A percentile compares a stretch with the other conserved stretches of the same genome.
These are phyloP conservation scores for Tachyglossus aculeatus DNA, from an alignment of 2,797 vertebrate genomes.

Conservation along the genomic window DNA sequence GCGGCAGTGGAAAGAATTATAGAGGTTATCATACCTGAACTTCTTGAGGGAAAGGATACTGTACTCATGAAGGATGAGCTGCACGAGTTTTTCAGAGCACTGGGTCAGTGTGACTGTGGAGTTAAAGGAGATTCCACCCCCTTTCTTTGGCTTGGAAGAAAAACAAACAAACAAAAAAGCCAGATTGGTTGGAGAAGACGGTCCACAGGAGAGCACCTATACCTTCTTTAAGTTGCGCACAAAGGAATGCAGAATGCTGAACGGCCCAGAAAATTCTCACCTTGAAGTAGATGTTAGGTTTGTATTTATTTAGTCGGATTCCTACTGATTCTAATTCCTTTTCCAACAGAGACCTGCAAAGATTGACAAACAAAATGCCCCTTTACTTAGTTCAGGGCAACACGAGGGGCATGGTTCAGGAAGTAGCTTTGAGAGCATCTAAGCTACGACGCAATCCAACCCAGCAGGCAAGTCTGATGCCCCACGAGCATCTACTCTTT, in stretches of 20 bases:
- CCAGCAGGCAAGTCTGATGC: too few species aligned
- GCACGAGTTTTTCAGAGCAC: conserved; percentile 96
- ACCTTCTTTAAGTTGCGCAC: not conserved
- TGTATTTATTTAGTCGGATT: conserved; percentile 93
- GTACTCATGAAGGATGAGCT: conserved; percentile 97
- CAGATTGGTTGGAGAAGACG: not conserved
- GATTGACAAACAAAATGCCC: not conserved
- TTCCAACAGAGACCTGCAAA: conserved; percentile 86
- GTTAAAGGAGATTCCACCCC: conserved; percentile 96
- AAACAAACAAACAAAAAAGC: not conserved
- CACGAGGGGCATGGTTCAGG: not conserved
- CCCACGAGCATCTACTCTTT: too few species aligned
- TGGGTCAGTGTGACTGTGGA: conserved; percentile 93
- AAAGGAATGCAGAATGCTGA: not conserved
- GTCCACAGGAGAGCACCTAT: accelerated
- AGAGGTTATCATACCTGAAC: accelerated
- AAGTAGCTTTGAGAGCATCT: not conserved
- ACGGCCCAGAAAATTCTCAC: conserved; percentile 67
- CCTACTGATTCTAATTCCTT: conserved; percentile 97
- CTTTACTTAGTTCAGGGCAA: accelerated
- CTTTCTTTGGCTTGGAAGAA: conserved; percentile 90
- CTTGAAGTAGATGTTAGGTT: conserved; percentile 99
- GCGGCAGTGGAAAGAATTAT: not conserved
- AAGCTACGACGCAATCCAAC: too few species aligned
- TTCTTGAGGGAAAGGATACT: conserved; percentile 87